Base-by-base conservation (phyloP, 2,888 invertebrate species). In the Epistrophella euchroma region DNA sequence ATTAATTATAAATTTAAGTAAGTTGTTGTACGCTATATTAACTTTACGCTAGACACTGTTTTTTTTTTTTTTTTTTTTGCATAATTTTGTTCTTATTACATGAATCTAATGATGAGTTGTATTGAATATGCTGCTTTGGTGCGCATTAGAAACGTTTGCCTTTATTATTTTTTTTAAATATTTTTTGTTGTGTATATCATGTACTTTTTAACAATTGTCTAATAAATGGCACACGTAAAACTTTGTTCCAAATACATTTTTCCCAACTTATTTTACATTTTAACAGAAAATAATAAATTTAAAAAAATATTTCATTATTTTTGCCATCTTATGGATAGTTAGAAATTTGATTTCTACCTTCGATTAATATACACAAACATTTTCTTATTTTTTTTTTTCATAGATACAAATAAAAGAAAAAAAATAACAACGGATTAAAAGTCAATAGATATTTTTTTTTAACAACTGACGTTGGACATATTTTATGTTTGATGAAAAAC, bases 141-240 rank as follows among this genome's bases (percentile, higher is more conserved):
- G 71, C 52, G 78, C 52, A 73, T 55, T 60, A 64, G 43, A 71
- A 82, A 74, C 56, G 55, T 62, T 32, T 68, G 72, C 74, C 43
- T 68, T 80, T 71, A 11, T 52, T 52, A 25, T 7, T 58, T 71
- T 64, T n/a, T 62, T 56, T 32, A n/a, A 56, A 32, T 56, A 56
- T n/a, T 70, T 11, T 58, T 66, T 37, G 32, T 68, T 68, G 56
- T 73, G n/a, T 60, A 60, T 74, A 77, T 78, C 74, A 74, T 76
- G 73, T 87, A 82, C 47, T 75, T 79, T 78, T 75, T 68, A 83
- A 87, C 71, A 81, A 70, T 85, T 85, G 60, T 81, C 76, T 81
- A 77, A 86, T 60, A 60, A 79, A 81, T 86, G 86, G 86, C 86
- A 86, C 86, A 76, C 77, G 55, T 70, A 72, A 66, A 86, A 81